These are phyloP conservation scores for Hyalella azteca DNA, from an alignment of 2,888 invertebrate species.

Conservation along the genomic window DNA sequence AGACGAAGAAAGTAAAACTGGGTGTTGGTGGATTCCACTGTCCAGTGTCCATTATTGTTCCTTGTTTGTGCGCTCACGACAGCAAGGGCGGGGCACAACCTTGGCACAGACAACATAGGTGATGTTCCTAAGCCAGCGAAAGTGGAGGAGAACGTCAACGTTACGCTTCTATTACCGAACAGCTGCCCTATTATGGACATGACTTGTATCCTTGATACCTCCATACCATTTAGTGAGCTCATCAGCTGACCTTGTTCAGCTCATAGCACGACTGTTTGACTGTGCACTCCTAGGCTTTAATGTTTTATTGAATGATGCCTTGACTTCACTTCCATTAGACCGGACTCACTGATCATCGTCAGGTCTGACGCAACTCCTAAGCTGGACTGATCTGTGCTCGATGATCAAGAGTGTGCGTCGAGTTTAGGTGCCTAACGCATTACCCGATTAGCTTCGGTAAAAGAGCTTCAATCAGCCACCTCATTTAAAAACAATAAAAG, in stretches of 20 bases:
- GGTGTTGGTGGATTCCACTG: conserved; percentile 31
- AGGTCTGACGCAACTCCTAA: not conserved
- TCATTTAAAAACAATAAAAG: too few species aligned
- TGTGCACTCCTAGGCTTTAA: not conserved
- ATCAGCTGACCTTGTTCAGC: conserved; percentile 30
- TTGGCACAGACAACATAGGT: conserved; percentile 31
- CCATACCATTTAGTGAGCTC: conserved; percentile 32
- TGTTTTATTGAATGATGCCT: conserved; percentile 11
- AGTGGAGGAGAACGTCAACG: conserved; percentile 34
- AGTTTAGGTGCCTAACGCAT: not conserved
- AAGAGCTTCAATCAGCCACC: too few species aligned
- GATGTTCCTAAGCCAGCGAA: conserved; percentile 35
- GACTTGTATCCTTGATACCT: conserved; percentile 33
- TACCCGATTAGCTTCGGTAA: too few species aligned
- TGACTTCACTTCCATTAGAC: not conserved
- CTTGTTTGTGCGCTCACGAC: conserved; percentile 34
- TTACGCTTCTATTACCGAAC: conserved; percentile 36
- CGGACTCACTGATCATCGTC: not conserved
- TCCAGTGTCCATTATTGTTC: conserved; percentile 31
- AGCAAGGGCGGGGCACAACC: conserved; percentile 20
- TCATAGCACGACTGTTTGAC: conserved; percentile 4
- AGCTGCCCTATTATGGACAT: conserved; percentile 32
- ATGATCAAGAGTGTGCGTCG: not conserved
- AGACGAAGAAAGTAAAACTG: conserved; percentile 17
- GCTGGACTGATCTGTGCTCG: not conserved